Evolutionary conservation across 2,888 invertebrate genomes (phyloP).

Genomic region (Apocheima hispidaria): DNA sequence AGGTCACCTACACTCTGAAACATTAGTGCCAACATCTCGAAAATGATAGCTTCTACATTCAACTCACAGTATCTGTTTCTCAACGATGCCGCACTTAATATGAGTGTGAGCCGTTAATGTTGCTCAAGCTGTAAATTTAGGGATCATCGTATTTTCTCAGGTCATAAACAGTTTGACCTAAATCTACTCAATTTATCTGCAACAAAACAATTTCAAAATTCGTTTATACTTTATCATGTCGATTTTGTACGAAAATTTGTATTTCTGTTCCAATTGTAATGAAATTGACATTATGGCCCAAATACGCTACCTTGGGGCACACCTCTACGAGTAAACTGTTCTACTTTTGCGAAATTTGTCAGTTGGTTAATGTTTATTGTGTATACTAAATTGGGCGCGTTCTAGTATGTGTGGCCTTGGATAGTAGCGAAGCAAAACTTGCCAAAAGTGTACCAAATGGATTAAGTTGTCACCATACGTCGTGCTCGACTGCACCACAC

Average conservation of each 20-base stretch:
- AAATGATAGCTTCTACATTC: constrained; percentile 25
- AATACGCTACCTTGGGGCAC: constrained; percentile 54
- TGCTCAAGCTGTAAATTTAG: constrained; percentile 31
- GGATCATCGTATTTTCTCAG: constrained; percentile 40
- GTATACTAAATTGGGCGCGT: constrained; percentile 54
- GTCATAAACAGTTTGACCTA: constrained; percentile 53
- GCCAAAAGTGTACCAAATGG: constrained; percentile 39
- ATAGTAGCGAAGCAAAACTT: constrained; percentile 38
- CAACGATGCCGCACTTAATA: constrained; percentile 36
- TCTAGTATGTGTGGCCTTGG: constrained; percentile 59
- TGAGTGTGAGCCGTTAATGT: too few relatives aligned
- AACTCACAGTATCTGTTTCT: constrained; percentile 33
- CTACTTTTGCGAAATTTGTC: constrained; percentile 49
- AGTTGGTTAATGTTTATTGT: constrained; percentile 51
- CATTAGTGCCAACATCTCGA: constrained; percentile 33
- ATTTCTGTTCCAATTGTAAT: constrained; percentile 48
- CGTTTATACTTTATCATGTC: constrained; percentile 30
- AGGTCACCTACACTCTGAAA: constrained; percentile 33
- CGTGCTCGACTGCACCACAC: constrained; percentile 43
- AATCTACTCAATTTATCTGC: constrained; percentile 52
- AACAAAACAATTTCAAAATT: constrained; percentile 45
- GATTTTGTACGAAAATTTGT: constrained; percentile 18
- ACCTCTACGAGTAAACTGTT: constrained; percentile 38
- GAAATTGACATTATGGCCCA: constrained; percentile 63
- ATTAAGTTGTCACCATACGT: constrained; percentile 58